phyloP scores from a whole-genome alignment of 2,113 vertebrate genomes.

The Hippoglossus stenolepis region DNA sequence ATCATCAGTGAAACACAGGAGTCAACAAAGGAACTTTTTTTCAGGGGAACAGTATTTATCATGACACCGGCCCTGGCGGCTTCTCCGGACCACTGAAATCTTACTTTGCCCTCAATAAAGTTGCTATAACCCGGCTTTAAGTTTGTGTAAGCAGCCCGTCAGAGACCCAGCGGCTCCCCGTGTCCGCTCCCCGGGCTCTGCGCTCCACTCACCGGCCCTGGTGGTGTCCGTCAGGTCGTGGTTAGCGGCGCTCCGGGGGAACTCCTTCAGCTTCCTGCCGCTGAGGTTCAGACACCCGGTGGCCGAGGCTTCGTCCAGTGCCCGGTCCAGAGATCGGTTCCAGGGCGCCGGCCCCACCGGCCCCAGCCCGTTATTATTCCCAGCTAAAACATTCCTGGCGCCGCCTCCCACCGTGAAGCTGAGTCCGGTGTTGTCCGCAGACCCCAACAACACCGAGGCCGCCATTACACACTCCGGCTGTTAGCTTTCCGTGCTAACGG shows the following conservation, averaged over 20 bases:
- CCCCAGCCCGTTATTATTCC: conserved; percentile 72
- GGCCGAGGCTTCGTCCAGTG: conserved; percentile 92
- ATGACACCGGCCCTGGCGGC: conserved; percentile 36
- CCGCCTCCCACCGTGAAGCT: conserved; percentile 68
- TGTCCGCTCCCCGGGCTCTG: not conserved
- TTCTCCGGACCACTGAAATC: not conserved
- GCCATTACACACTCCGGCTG: conserved; percentile 88
- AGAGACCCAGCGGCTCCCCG: rapidly evolving
- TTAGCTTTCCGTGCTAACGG: conserved; percentile 70
- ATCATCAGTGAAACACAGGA: too few species aligned
- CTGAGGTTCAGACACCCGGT: conserved; percentile 93
- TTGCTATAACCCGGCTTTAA: not conserved
- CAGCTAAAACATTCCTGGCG: conserved; percentile 59
- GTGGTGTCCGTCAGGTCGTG: conserved; percentile 98
- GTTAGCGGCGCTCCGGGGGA: conserved; percentile 92
- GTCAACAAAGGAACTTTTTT: not conserved
- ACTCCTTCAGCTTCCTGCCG: conserved; percentile 99
- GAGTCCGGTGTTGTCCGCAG: conserved; percentile 83
- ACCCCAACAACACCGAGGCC: conserved; percentile 86
- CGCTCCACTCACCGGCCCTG: conserved; percentile 87
- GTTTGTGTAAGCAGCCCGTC: not conserved
- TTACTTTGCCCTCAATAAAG: not conserved
- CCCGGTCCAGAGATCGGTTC: conserved; percentile 94
- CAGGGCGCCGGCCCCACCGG: conserved; percentile 86
- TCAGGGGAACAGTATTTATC: not conserved